Percentiles rank a stretch among this genome's conserved stretches.
Conservation (phyloP, 2,113 vertebrate genomes). For the Chloroceryle aenea region DNA sequence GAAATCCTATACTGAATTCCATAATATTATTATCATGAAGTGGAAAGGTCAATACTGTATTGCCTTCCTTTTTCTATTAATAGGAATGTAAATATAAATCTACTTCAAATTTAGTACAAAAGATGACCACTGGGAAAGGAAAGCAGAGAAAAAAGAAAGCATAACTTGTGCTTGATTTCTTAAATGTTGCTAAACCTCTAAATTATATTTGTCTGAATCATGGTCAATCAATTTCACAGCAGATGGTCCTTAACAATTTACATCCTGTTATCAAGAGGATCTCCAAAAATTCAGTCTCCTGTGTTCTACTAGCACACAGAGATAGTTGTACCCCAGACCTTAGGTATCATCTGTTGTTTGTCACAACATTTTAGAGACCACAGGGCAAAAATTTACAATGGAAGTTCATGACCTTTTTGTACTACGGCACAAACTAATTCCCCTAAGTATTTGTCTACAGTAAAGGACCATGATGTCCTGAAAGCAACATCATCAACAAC, state of each 20-base stretch:
- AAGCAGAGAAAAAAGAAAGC: not conserved
- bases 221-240: not conserved
- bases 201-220: not conserved
- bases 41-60: not conserved
- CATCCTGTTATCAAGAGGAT: not conserved
- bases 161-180: not conserved
- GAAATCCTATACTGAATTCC: not conserved
- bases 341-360: not conserved
- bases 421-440: not conserved
- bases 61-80: not conserved
- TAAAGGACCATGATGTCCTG: not conserved
- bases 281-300: not conserved
- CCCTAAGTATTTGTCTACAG: not conserved
- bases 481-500: not conserved
- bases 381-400: not conserved
- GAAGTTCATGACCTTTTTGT: not conserved
- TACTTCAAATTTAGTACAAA: not conserved
- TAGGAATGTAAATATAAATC: not conserved
- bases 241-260: conserved; percentile 42
- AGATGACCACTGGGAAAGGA: not conserved
- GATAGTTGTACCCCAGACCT: not conserved
- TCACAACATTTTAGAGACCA: not conserved
- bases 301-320: not conserved
- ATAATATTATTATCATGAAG: not conserved
- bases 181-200: not conserved